These are phyloP conservation scores for Sylvietta virens DNA, from an alignment of 2,113 vertebrate genomes.

Conservation along the genomic window DNA sequence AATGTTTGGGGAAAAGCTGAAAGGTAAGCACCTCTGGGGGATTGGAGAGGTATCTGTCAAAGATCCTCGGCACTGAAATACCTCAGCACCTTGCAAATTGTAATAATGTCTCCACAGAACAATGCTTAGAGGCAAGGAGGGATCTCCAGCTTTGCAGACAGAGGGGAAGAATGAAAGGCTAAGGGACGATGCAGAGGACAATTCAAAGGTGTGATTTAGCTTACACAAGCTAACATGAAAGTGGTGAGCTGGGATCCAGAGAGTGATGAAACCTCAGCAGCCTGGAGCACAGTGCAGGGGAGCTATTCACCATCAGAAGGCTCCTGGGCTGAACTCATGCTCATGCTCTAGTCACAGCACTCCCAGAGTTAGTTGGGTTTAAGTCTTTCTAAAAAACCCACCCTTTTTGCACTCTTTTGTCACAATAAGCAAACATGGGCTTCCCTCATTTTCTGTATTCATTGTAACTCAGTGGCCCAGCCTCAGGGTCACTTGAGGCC, in stretches of 20 bases:
- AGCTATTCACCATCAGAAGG: not conserved
- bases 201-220: slow-evolving; percentile 18
- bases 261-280: not conserved
- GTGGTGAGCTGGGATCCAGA: not conserved
- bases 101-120: slow-evolving; percentile 16
- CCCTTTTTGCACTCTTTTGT: not conserved
- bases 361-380: not conserved
- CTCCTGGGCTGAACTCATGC: not conserved
- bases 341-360: not conserved
- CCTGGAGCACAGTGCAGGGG: not conserved
- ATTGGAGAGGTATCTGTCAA: slow-evolving; percentile 60
- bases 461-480: not conserved
- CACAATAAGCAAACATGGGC: not conserved
- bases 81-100: slow-evolving; percentile 45
- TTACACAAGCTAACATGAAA: slow-evolving; percentile 29
- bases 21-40: slow-evolving; percentile 76
- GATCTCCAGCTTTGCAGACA: slow-evolving; percentile 26
- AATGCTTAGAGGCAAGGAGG: slow-evolving; percentile 46
- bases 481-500: not conserved
- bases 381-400: not conserved
- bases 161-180: not conserved
- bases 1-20: slow-evolving; percentile 92
- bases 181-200: slow-evolving; percentile 11
- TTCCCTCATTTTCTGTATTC: not conserved
- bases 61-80: slow-evolving; percentile 33